Base-by-base conservation (phyloP, 2,888 invertebrate genomes). In the Oscheius sp. region DNA sequence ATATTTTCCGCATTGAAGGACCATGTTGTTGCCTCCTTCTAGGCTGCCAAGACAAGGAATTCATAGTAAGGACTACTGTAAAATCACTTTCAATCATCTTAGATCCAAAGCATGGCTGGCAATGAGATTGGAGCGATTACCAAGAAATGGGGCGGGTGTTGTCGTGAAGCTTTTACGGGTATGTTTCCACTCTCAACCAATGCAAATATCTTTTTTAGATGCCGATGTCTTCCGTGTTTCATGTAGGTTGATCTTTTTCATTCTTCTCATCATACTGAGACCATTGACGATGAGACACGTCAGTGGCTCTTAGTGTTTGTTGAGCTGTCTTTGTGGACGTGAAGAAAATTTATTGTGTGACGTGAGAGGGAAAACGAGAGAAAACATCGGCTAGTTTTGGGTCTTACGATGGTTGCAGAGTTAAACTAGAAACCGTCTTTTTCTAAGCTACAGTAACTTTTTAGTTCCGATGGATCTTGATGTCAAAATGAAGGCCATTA, bases 161-260 rank as follows among this genome's bases (percentile, higher is more conserved):
- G 71, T 37, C 53, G 76, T 3, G 80, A 80, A 69, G 69, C 73
- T n/a, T 78, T 74, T 68, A 80, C 78, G n/a, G n/a, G n/a, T n/a
- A n/a, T n/a, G n/a, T n/a, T n/a, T n/a, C n/a, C n/a, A n/a, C n/a
- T n/a, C n/a, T 75, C 74, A 63, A 80, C 78, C 23, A 69, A 76
- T 37, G 76, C 78, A 29, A 34, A 55, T 23, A 33, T 55, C 25
- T 55, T 55, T 20, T n/a, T n/a, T n/a, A 20, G 66, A 75, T 34
- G 78, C 78, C 39, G 79, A 80, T 70, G 72, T 69, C 1, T 80
- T 78, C 53, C 25, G 63, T 8, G 75, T 78, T 17, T 58, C 42
- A 8, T 79, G 79, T 79, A 55, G 66, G 77, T 33, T 42, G 8
- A n/a, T 10, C 37, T 37, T 37, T 12, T 37, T 12, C 12, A 8